Evolutionary conservation across 2,888 invertebrate species (phyloP), one percentile per base, ranked within the genome.

Genomic region (Drosophila engyochracea): DNA sequence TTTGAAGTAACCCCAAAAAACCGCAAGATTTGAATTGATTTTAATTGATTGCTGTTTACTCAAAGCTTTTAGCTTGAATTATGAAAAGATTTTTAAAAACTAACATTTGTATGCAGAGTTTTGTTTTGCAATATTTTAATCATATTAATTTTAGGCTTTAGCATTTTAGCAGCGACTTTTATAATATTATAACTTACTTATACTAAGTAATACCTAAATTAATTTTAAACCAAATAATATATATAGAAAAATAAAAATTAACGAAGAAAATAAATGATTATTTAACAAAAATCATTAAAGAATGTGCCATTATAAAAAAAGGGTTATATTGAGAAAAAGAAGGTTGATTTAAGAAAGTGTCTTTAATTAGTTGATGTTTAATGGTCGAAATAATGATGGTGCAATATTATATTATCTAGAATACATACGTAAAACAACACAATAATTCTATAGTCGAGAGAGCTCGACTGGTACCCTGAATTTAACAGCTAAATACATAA

Each of bases 61-160:
- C 52, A 54, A 76, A 85, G 76, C 81, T 70, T 71, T 53, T 58
- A 69, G 82, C 76, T 77, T 74, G 59, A 85, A 60, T 71, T 82
- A 70, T 63, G 76, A 81, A 88, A 83, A 76, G 57, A 64, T 62
- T 67, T 35, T 70, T 54, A 44, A 73, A 70, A 76, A 70, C 61
- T 76, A 62, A 59, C 44, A 54, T 62, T 59, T 58, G 28, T 39
- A 47, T 63, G 69, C 64, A 62, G 51, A 73, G 31, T 63, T 52
- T 22, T 51, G 31, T n/a, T 70, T 70, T 70, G 61, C n/a, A 68
- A 76, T 76, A 67, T 67, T 79, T 64, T 22, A 37, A 60, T 73
- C 57, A 61, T 81, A 71, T 70, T 70, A 64, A 35, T 64, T 58
- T 59, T 73, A 70, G 77, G 68, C 67, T 64, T 60, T 79, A 73